These are phyloP conservation scores for Papilio glaucus DNA, from an alignment of 1,140 invertebrate genomes.

Conservation along the genomic window DNA sequence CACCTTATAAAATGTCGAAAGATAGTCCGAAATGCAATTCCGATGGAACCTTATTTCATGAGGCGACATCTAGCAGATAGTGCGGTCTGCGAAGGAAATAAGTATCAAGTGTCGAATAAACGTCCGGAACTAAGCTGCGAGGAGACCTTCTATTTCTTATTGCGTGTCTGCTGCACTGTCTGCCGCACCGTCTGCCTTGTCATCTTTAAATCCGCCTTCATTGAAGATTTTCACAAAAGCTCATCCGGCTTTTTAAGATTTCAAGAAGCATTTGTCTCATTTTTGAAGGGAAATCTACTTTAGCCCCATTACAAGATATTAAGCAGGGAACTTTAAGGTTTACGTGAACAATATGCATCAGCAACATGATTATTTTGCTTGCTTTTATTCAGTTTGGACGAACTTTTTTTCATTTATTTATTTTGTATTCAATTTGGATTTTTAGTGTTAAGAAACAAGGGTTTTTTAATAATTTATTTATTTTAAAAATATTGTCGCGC, in stretches of 20 bases:
- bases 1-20: neutral
- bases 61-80: slow-evolving; percentile 38
- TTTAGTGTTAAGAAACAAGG: no score
- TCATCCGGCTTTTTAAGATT: neutral
- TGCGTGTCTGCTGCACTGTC: slow-evolving; percentile 3
- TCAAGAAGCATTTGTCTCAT: neutral
- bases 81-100: slow-evolving; percentile 33
- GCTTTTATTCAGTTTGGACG: no score
- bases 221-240: slow-evolving; percentile 14
- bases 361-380: no score
- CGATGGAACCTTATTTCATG: slow-evolving; percentile 43
- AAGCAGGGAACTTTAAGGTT: no score
- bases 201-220: slow-evolving; percentile 20
- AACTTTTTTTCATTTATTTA: no score
- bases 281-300: no score
- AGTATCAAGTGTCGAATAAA: slow-evolving; percentile 49
- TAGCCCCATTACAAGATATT: no score
- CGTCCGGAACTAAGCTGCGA: neutral
- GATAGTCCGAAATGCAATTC: slow-evolving; percentile 28
- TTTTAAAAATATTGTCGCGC: no score
- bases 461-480: no score
- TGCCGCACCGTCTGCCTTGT: slow-evolving; percentile 2
- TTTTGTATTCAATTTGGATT: no score
- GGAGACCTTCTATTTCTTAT: slow-evolving; percentile 6
- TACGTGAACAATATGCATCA: no score